Conservation (phyloP, 1,140 invertebrate genomes). For the Sitodiplosis mosellana region DNA sequence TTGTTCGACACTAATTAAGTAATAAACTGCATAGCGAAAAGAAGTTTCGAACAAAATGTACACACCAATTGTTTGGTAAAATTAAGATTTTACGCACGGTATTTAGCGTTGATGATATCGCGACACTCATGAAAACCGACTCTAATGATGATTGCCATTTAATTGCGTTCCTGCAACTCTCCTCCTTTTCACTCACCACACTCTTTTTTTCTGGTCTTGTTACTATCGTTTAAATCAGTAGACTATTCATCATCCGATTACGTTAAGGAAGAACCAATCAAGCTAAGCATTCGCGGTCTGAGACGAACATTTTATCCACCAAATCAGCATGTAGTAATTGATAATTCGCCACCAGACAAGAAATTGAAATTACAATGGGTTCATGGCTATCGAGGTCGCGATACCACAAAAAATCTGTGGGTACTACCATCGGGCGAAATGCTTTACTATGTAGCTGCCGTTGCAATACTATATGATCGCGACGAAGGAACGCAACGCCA, state of each 20-base stretch:
- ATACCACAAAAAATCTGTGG: slow-evolving; percentile 77
- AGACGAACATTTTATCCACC: slow-evolving; percentile 74
- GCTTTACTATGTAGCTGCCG: slow-evolving; percentile 79
- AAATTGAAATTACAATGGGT: slow-evolving; percentile 83
- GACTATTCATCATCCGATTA: slow-evolving; percentile 70
- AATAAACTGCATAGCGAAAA: too few relatives aligned
- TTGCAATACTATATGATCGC: slow-evolving; percentile 78
- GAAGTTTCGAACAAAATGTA: too few relatives aligned
- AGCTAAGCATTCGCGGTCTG: slow-evolving; percentile 67
- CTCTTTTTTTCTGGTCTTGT: slow-evolving; percentile 1
- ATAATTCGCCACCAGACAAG: slow-evolving; percentile 69
- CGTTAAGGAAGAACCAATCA: slow-evolving; percentile 60
- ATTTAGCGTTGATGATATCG: too few relatives aligned
- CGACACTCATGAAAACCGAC: too few relatives aligned
- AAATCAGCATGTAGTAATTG: slow-evolving; percentile 55
- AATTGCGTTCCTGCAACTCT: too few relatives aligned
- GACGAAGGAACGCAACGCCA: slow-evolving; percentile 81
- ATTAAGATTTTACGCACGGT: too few relatives aligned
- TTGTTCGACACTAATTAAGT: too few relatives aligned
- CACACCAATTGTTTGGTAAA: too few relatives aligned
- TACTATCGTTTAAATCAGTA: slow-evolving; percentile 13
- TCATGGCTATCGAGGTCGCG: slow-evolving; percentile 83
- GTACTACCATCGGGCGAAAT: slow-evolving; percentile 81
- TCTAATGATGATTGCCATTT: too few relatives aligned
- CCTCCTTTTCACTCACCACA: not conserved